phyloP scores from a whole-genome alignment of 2,888 invertebrate species.

The Didymodactylos carnosus region DNA sequence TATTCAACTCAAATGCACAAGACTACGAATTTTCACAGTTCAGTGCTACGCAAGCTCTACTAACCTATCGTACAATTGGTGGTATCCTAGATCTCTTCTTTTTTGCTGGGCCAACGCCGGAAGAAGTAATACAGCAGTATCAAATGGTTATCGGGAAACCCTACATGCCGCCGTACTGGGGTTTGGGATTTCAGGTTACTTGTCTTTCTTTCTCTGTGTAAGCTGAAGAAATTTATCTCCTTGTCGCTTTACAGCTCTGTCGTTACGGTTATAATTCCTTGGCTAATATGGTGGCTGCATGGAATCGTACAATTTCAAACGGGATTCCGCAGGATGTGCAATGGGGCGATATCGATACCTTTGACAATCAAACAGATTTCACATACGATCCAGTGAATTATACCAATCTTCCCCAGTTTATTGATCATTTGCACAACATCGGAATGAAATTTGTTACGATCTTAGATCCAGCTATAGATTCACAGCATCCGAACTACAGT shows the following conservation, averaged over 20 bases:
- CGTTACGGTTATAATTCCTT: conserved; percentile 39
- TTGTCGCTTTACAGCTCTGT: conserved; percentile 67
- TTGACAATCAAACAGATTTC: conserved; percentile 24
- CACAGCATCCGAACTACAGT: conserved; percentile 7
- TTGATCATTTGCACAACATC: conserved; percentile 19
- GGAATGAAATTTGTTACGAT: conserved; percentile 28
- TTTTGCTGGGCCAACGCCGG: conserved; percentile 54
- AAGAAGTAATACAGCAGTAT: conserved; percentile 36
- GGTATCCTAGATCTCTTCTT: conserved; percentile 60
- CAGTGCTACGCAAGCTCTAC: conserved; percentile 25
- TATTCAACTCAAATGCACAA: conserved; percentile 57
- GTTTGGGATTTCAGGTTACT: conserved; percentile 72
- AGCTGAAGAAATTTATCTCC: too few relatives aligned
- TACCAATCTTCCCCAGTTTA: conserved; percentile 15
- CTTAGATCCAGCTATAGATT: conserved; percentile 16
- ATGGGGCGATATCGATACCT: conserved; percentile 26
- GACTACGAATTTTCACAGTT: conserved; percentile 28
- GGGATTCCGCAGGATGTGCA: conserved; percentile 22
- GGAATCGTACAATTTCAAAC: conserved; percentile 24
- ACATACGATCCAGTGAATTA: conserved; percentile 23
- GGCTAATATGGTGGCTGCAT: conserved; percentile 22
- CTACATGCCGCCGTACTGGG: conserved; percentile 44
- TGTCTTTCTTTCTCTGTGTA: too few relatives aligned
- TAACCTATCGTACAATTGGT: conserved; percentile 58
- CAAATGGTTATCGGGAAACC: conserved; percentile 22